Evolutionary conservation across 2,797 vertebrate genomes (phyloP), one percentile per base, ranked within the genome.

Genomic region (Aphelocoma californica): DNA sequence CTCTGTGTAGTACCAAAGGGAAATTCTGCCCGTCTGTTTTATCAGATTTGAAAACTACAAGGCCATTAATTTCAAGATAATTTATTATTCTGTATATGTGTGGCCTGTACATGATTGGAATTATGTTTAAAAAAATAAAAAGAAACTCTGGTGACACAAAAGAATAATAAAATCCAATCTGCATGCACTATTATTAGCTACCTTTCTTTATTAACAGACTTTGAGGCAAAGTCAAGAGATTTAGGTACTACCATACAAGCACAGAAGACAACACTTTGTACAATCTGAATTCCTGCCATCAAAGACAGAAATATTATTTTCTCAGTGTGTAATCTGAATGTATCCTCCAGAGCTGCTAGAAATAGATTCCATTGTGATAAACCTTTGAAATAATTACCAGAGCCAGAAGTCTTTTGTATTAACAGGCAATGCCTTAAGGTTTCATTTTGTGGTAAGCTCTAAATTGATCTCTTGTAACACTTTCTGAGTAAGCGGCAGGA

Each of bases 291-390:
- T 88, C 53, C 69, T 74, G 50, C 54, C 3, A 6, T 50, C 56
- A 92, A 91, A 94, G 71, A 86, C 15, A 89, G 62, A 93, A 95
- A 93, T 89, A 74, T 80, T 85, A 71, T 81, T 89, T 95, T 89
- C 67, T 90, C 78, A 53, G 48, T 44, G 42, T 88, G 48, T 38
- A 90, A 85, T 71, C 78, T 88, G 54, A 92, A 77, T 82, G 56
- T 42, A 85, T 67, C 84, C 65, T 93, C 45, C 67, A 87, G 71
- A 96, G 81, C n/a, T 82, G 13, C 56, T 79, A 77, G 60, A 82
- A 88, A 92, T 29, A 87, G 44, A 83, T 4, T 62, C 56, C 38
- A 66, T 66, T 84, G 61, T 78, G 73, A 86, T 8, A 79, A 26
- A 70, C 24, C 28, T 75, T 71, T 6, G 5, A 79, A 89, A 91